phyloP scores from a whole-genome alignment of 2,888 invertebrate species.

The Phlogophora meticulosa region DNA sequence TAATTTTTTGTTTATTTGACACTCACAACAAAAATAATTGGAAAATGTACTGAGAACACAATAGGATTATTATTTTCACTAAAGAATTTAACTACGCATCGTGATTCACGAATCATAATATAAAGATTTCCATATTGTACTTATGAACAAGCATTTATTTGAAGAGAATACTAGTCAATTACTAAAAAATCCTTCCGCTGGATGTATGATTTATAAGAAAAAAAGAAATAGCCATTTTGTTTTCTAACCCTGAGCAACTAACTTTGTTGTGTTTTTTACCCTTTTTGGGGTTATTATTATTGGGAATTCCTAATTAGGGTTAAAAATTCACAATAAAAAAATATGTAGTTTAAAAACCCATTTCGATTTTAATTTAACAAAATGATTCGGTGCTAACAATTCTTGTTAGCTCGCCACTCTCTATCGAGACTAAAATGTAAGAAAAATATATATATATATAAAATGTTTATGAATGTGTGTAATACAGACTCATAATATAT shows the following conservation, averaged over 20 bases:
- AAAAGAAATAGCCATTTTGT: neutral
- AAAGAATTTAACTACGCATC: no score
- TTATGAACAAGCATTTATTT: neutral
- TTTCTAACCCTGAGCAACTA: no score
- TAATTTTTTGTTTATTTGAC: neutral
- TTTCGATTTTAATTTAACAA: neutral
- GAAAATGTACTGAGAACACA: no score
- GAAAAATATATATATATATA: constrained; percentile 11
- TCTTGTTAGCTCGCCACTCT: constrained; percentile 47
- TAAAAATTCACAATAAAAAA: constrained; percentile 4
- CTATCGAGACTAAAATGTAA: constrained; percentile 26
- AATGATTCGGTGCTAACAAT: constrained; percentile 51
- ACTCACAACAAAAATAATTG: neutral
- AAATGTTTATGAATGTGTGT: constrained; percentile 32
- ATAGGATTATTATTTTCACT: no score
- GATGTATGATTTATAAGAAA: neutral
- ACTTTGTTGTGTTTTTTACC: neutral
- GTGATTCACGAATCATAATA: neutral
- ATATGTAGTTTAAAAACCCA: accelerated
- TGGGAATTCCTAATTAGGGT: constrained; percentile 1
- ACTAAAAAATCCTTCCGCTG: constrained; percentile 21
- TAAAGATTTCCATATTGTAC: neutral
- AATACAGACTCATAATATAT: constrained; percentile 22
- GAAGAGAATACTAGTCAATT: neutral
- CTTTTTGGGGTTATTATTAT: neutral